phyloP scores from a whole-genome alignment of 2,113 vertebrate species.

The Onychorhynchus coronatus region DNA sequence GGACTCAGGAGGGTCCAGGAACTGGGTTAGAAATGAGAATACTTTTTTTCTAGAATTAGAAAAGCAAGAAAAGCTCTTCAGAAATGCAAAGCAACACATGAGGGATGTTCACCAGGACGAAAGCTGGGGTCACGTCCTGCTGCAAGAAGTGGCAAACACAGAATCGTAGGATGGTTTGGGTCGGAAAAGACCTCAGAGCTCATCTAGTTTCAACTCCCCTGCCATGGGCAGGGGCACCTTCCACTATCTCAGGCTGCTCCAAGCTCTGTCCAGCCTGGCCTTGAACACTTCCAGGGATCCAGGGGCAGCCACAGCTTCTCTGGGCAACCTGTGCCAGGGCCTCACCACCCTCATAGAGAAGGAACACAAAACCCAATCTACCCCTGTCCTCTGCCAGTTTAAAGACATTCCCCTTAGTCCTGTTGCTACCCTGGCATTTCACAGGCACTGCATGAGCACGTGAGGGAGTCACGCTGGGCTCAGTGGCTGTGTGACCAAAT shows the following conservation, averaged over 20 bases:
- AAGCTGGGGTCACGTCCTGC: not conserved
- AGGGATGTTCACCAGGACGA: not conserved
- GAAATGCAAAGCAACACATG: not conserved
- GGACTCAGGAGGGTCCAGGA: not conserved
- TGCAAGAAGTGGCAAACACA: not conserved
- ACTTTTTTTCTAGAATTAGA: not conserved
- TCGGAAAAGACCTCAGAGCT: not conserved
- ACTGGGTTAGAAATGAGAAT: not conserved
- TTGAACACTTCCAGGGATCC: not conserved
- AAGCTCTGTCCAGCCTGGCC: not conserved
- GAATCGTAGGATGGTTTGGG: not conserved
- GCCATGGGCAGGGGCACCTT: not conserved
- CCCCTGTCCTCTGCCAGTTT: not conserved
- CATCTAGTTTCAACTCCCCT: not conserved
- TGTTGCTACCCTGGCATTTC: not conserved
- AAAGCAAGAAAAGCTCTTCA: not conserved
- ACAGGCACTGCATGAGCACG: fast-evolving
- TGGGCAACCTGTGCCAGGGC: not conserved
- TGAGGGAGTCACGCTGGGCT: not conserved
- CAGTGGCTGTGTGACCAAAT: too few relatives aligned
- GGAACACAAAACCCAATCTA: not conserved
- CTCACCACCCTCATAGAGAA: not conserved
- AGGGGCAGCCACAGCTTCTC: not conserved
- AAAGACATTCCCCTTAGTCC: not conserved
- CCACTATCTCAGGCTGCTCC: not conserved